Conservation (phyloP, 2,797 vertebrate species). For the Pteronotus mesoamericanus region DNA sequence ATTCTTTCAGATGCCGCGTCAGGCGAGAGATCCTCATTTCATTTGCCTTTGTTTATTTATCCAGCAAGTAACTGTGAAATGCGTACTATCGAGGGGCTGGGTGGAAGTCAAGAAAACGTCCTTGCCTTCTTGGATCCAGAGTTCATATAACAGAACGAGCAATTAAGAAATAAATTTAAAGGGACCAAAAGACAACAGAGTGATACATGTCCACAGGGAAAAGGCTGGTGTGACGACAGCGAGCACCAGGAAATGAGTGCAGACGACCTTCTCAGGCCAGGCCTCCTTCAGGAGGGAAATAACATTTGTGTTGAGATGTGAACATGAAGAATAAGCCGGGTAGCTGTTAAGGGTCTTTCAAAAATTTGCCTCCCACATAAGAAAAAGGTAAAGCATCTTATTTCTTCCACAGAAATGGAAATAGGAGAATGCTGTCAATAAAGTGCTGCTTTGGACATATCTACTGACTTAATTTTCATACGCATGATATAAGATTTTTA, state of each 20-base stretch:
- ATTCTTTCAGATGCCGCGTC: background rate
- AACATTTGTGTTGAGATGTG: background rate
- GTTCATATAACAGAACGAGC: background rate
- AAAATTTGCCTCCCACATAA: background rate
- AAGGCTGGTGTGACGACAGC: background rate
- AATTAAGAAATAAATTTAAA: background rate
- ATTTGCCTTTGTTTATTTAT: background rate
- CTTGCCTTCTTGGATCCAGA: background rate
- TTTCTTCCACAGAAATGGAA: background rate
- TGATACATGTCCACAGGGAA: rapidly evolving
- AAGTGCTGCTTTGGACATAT: background rate
- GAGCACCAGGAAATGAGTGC: background rate
- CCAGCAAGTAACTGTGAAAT: background rate
- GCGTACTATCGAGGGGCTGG: background rate
- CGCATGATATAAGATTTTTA: background rate
- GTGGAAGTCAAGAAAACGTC: background rate
- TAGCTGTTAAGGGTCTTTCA: background rate
- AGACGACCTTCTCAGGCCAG: background rate
- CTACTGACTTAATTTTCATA: background rate
- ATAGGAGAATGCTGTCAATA: background rate
- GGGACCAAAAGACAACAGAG: background rate
- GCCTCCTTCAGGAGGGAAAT: background rate
- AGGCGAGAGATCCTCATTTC: background rate
- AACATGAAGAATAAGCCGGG: background rate
- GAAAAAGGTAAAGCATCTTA: background rate